Evolutionary conservation across 2,113 vertebrate genomes (phyloP).

Genomic region (Dasyprocta punctata): DNA sequence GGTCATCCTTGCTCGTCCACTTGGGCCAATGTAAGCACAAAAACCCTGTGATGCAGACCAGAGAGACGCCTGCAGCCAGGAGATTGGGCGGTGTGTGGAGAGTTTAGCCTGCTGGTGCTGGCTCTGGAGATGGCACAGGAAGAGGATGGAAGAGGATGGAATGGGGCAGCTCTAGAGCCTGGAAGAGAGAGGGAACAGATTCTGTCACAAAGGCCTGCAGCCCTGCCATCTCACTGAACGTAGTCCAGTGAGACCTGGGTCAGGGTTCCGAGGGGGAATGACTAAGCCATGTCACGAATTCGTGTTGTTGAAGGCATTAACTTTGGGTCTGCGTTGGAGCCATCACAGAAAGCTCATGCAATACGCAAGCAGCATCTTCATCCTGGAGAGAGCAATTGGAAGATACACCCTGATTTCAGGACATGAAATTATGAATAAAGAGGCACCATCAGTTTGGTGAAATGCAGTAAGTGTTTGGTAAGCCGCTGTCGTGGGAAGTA

Average conservation of each 20-base stretch:
- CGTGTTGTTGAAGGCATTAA: neutral
- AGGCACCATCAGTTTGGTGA: neutral
- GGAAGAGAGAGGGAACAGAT: neutral
- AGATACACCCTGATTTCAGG: neutral
- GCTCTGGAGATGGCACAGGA: neutral
- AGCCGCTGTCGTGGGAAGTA: neutral
- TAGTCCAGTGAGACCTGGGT: neutral
- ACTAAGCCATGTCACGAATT: neutral
- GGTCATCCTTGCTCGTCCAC: neutral
- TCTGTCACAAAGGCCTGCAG: neutral
- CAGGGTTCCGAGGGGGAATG: neutral
- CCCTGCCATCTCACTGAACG: neutral
- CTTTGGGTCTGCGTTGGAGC: neutral
- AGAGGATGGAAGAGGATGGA: neutral
- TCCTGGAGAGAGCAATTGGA: neutral
- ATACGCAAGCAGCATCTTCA: neutral
- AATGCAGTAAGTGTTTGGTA: neutral
- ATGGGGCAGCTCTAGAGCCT: neutral
- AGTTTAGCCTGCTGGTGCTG: neutral
- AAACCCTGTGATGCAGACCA: neutral
- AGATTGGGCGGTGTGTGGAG: neutral
- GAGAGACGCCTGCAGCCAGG: neutral
- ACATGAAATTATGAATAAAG: neutral
- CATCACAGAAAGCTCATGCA: neutral
- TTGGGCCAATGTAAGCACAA: neutral